Percentiles rank a stretch among this genome's conserved stretches.
Conservation (phyloP, 1,140 invertebrate species). For the Nomia melanderi region DNA sequence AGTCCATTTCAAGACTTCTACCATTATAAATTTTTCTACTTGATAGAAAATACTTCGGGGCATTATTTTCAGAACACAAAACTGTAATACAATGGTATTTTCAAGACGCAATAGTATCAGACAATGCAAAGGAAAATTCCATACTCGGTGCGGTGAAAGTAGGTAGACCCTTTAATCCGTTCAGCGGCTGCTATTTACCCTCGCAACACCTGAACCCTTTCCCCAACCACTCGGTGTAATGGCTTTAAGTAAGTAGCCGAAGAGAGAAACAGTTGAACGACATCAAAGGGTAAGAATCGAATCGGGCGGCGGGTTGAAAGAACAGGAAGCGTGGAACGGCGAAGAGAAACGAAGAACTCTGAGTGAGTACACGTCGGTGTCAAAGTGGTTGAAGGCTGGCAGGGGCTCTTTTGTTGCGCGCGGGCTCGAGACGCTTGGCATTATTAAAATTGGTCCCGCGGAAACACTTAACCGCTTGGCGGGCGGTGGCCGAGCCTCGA, state of each 20-base stretch:
- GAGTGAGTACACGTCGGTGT: conserved; percentile 50
- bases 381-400: conserved; percentile 45
- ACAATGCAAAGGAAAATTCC: too few species aligned
- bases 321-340: not conserved
- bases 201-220: not conserved
- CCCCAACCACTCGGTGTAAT: not conserved
- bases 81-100: too few species aligned
- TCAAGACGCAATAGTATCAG: too few species aligned
- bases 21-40: too few species aligned
- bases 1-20: too few species aligned
- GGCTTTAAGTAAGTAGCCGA: conserved; percentile 8
- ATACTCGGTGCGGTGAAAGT: too few species aligned
- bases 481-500: conserved; percentile 32
- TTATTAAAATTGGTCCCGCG: conserved; percentile 71
- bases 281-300: conserved; percentile 26
- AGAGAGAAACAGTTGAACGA: not conserved
- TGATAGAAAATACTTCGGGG: too few species aligned
- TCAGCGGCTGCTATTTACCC: not conserved
- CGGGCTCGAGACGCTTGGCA: conserved; percentile 44
- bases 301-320: not conserved
- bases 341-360: not conserved
- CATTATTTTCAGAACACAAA: too few species aligned
- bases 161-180: not conserved
- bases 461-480: conserved; percentile 64
- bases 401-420: conserved; percentile 59